Conservation (phyloP, 1,140 invertebrate genomes). For the Sitodiplosis mosellana region DNA sequence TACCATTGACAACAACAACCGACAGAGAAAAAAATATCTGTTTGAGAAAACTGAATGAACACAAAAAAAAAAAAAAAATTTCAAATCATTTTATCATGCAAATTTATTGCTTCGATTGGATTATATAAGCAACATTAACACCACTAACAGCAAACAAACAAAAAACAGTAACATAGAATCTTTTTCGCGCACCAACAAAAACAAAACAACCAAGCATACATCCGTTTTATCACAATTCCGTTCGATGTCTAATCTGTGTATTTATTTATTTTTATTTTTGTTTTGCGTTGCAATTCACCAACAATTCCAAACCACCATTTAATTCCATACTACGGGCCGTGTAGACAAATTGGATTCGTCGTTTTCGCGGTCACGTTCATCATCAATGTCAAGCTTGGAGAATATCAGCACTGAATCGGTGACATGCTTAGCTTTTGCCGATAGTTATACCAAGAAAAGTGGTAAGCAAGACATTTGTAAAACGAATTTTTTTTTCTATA, state of each 20-base stretch:
- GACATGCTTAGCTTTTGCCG: conserved; percentile 87
- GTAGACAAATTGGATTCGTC: conserved; percentile 91
- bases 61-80: not conserved
- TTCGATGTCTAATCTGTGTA: conserved; percentile 1
- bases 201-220: not conserved
- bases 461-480: conserved; percentile 47
- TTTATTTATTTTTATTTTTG: not conserved
- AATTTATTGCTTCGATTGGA: not conserved
- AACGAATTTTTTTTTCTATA: no score
- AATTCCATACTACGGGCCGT: conserved; percentile 38
- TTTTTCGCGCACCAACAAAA: not conserved
- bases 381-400: conserved; percentile 92
- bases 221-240: not conserved
- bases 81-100: not conserved
- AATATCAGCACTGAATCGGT: conserved; percentile 91
- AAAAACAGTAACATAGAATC: no score
- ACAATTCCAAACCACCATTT: no score
- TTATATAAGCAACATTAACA: not conserved
- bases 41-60: not conserved
- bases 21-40: not conserved
- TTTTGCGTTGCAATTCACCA: not conserved
- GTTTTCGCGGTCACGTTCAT: conserved; percentile 88
- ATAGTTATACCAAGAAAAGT: conserved; percentile 86
- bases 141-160: no score
- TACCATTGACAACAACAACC: not conserved